Conservation (phyloP, 2,888 invertebrate species). For the Nomada fabriciana region DNA sequence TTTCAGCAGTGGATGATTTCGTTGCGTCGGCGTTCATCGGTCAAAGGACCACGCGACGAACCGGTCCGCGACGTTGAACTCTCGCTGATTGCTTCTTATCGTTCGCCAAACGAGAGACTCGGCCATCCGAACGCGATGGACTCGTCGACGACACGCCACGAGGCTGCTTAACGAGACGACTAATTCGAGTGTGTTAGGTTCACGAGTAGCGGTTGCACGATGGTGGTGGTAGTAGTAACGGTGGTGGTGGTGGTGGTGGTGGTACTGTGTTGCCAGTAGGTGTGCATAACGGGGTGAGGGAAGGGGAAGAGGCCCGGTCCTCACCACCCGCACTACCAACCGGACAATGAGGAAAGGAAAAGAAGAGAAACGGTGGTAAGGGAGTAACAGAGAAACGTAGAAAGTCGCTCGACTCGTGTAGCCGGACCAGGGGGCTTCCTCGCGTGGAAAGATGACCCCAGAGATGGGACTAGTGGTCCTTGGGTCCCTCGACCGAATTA, state of each 20-base stretch:
- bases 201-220: slow-evolving; percentile 62
- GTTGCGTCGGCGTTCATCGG: background rate
- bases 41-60: slow-evolving; percentile 23
- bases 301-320: slow-evolving; percentile 65
- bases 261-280: slow-evolving; percentile 68
- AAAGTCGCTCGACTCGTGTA: slow-evolving; percentile 55
- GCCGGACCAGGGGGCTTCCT: slow-evolving; percentile 56
- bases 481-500: slow-evolving; percentile 76
- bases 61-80: slow-evolving; percentile 25
- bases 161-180: slow-evolving; percentile 81
- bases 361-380: slow-evolving; percentile 31
- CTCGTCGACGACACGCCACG: slow-evolving; percentile 70
- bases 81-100: slow-evolving; percentile 28
- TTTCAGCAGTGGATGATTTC: slow-evolving; percentile 5
- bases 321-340: slow-evolving; percentile 77
- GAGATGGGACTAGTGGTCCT: slow-evolving; percentile 74
- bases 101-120: slow-evolving; percentile 34
- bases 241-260: slow-evolving; percentile 55
- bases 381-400: slow-evolving; percentile 41
- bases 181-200: slow-evolving; percentile 80
- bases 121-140: slow-evolving; percentile 57
- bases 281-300: slow-evolving; percentile 39
- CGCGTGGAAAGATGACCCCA: slow-evolving; percentile 79
- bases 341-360: slow-evolving; percentile 44
- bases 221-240: slow-evolving; percentile 46